These are phyloP conservation scores for Psittacula derbiana DNA, from an alignment of 2,797 vertebrate genomes.

Conservation along the genomic window DNA sequence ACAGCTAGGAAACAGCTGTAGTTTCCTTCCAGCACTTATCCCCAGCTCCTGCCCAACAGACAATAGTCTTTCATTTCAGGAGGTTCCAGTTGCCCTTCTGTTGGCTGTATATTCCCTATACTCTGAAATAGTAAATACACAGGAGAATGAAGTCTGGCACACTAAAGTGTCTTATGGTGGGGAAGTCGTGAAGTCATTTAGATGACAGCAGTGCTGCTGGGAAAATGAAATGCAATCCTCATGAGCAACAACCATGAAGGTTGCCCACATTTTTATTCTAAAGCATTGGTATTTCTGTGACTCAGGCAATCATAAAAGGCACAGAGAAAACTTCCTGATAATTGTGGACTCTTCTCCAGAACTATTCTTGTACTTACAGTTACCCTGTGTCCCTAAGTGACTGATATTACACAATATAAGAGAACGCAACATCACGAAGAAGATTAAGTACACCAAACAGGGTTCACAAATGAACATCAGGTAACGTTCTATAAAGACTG, in stretches of 20 bases:
- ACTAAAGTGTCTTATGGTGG: neutral
- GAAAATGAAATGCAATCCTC: neutral
- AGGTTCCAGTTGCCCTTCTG: neutral
- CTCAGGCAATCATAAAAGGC: neutral
- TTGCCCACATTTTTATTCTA: neutral
- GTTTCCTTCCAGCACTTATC: neutral
- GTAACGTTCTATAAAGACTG: neutral
- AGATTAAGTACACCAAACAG: neutral
- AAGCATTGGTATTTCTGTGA: neutral
- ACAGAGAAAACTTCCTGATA: neutral
- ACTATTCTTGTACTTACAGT: neutral
- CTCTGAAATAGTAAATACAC: neutral
- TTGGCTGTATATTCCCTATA: neutral
- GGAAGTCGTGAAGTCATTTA: neutral
- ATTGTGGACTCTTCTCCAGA: neutral
- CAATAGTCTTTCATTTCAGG: neutral
- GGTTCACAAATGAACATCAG: neutral
- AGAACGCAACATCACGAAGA: neutral
- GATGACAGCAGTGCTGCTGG: neutral
- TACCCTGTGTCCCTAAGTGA: neutral
- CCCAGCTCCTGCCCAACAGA: neutral
- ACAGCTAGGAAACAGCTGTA: neutral
- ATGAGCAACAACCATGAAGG: neutral
- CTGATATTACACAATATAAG: neutral
- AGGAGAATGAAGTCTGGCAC: neutral